Percentiles rank a stretch among this genome's conserved stretches.
Conservation (phyloP, 2,113 vertebrate genomes). For the Alouatta palliata region DNA sequence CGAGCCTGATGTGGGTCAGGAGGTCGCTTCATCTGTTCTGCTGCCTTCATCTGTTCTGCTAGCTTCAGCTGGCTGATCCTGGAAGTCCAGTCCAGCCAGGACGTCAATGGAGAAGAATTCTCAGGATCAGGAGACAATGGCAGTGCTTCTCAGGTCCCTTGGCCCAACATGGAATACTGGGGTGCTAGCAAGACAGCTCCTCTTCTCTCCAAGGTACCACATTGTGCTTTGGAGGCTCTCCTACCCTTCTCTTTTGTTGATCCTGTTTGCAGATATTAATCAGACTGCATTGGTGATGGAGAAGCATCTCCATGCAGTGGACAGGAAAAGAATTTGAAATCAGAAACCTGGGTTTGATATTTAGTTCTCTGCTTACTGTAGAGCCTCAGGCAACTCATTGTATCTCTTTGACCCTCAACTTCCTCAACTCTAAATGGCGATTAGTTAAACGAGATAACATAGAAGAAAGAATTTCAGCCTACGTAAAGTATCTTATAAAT, state of each 20-base stretch:
- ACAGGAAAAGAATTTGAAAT: background rate
- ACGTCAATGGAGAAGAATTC: background rate
- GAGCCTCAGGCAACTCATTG: background rate
- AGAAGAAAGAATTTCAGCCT: background rate
- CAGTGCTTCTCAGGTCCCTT: background rate
- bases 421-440: background rate
- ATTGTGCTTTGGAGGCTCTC: too few relatives aligned
- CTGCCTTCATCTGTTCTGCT: accelerated
- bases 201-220: background rate
- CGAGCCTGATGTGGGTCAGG: background rate
- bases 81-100: background rate
- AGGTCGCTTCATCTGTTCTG: background rate
- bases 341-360: background rate
- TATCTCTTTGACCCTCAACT: background rate
- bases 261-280: background rate
- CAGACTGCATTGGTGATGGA: background rate
- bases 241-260: background rate
- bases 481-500: background rate
- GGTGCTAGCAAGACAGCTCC: accelerated
- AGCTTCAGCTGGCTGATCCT: background rate
- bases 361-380: background rate
- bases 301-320: background rate
- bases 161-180: background rate
- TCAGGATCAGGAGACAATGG: background rate
- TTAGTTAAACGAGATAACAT: background rate